Base-by-base conservation (phyloP, 92 coral and sea anemone species). In the Montipora capitata region DNA sequence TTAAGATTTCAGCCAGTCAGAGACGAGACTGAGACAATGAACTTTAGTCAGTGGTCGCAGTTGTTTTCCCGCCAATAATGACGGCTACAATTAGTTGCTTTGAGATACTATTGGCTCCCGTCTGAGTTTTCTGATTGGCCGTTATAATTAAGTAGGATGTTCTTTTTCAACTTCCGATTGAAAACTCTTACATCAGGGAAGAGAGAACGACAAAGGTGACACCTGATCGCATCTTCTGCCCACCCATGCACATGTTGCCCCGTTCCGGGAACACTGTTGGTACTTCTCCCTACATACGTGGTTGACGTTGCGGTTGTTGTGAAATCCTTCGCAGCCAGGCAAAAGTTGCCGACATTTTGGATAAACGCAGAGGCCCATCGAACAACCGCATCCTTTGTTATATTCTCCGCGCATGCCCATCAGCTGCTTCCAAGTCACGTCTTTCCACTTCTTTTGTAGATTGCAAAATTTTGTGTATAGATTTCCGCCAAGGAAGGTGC, bases 371-470 rank as follows among this genome's bases (percentile, higher is more conserved):
- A 80, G 35, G 38, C 87, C 87, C 58, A 83, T 83, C 15, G n/a
- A 44, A 43, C 87, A 83, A 2, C 16, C 17, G 52, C 87, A 72
- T 58, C 87, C 87, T 57, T 61, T 72, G 20, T 57, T 73, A 59
- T 83, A 83, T 42, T 17, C 45, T 4, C 12, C 14, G 15, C 51
- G 48, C 17, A 83, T 42, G 15, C 72, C 87, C 5, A 3, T 5
- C 10, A 2, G 58, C 49, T 72, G 87, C 12, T 57, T 43, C 8
- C 3, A 0, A 7, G 87, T 72, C 10, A 44, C 10, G 3, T 1
- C 6, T 11, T 27, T 3, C 87, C 87, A 83, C 39, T 56, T 20
- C 63, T 72, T 48, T 6, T 12, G 79, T 43, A 68, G 40, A 27
- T 73, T 9, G 48, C 87, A 83, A 41, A 58, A 61, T 14, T 61